These are phyloP conservation scores for Salpingus planirostris DNA, from an alignment of 2,888 invertebrate species.

Conservation along the genomic window DNA sequence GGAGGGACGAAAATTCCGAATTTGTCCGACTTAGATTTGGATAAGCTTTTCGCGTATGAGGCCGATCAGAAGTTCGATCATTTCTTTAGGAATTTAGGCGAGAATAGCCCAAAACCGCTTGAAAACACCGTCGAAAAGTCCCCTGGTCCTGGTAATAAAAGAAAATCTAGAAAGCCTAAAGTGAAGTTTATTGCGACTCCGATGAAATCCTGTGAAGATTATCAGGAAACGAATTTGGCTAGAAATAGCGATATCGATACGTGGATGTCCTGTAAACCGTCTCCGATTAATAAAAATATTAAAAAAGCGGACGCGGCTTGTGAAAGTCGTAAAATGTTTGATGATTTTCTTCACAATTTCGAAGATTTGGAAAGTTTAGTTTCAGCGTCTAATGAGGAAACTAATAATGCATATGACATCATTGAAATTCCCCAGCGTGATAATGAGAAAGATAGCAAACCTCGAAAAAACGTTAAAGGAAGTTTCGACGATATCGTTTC, in stretches of 20 bases:
- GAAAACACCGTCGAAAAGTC: no score
- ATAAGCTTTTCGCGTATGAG: constrained; percentile 25
- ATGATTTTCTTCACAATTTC: constrained; percentile 28
- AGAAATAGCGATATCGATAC: constrained; percentile 29
- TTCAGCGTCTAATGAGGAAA: constrained; percentile 8
- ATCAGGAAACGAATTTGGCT: constrained; percentile 5
- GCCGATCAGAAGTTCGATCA: constrained; percentile 21
- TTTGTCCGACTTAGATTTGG: constrained; percentile 26
- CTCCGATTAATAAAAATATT: constrained; percentile 9
- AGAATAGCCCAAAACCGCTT: no score
- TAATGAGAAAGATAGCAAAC: constrained; percentile 22
- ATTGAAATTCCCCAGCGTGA: constrained; percentile 14
- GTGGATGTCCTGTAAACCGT: constrained; percentile 35
- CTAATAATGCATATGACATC: neutral
- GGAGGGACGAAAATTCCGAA: constrained; percentile 20
- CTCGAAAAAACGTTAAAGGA: constrained; percentile 15
- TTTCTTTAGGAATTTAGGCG: constrained; percentile 18
- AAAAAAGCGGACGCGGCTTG: neutral
- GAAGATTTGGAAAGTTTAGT: constrained; percentile 22
- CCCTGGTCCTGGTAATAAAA: constrained; percentile 9
- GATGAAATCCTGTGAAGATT: constrained; percentile 20
- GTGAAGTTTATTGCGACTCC: constrained; percentile 15
- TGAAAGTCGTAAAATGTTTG: constrained; percentile 17
- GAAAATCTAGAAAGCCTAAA: constrained; percentile 12
- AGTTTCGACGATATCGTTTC: constrained; percentile 43